These are phyloP conservation scores for Eumerus sabulonum DNA, from an alignment of 2,888 invertebrate species.

Conservation along the genomic window DNA sequence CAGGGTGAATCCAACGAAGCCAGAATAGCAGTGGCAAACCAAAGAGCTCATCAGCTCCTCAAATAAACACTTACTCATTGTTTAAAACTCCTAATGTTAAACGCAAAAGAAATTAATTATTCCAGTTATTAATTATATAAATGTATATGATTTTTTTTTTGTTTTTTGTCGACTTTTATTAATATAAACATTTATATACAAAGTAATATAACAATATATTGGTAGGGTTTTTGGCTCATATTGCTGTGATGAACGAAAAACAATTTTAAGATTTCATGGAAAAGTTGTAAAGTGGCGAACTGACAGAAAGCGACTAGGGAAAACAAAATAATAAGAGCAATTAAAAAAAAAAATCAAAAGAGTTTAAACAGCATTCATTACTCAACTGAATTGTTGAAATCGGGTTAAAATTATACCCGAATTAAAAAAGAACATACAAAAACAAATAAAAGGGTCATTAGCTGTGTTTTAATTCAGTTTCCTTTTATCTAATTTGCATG, in stretches of 20 bases:
- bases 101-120: conserved; percentile 18
- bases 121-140: conserved; percentile 31
- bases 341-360: conserved; percentile 8
- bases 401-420: too few species aligned
- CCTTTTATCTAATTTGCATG: too few species aligned
- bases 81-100: conserved; percentile 66
- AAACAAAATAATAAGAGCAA: conserved; percentile 9
- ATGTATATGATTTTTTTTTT: conserved; percentile 27
- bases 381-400: conserved; percentile 41
- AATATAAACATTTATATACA: conserved; percentile 43
- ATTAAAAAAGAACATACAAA: too few species aligned
- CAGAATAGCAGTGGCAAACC: conserved; percentile 97
- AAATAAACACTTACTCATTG: conserved; percentile 82
- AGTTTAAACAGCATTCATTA: conserved; percentile 53
- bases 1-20: conserved; percentile 95
- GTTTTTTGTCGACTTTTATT: conserved; percentile 48
- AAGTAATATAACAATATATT: conserved; percentile 48
- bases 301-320: not conserved
- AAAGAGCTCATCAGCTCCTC: conserved; percentile 97
- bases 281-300: conserved; percentile 7
- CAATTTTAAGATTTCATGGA: conserved; percentile 20
- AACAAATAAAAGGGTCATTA: too few species aligned
- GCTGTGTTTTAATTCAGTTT: too few species aligned
- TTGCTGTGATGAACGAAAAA: conserved; percentile 67
- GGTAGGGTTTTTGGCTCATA: conserved; percentile 69